A percentile compares a stretch with the other conserved stretches of the same genome.
These are phyloP conservation scores for Masnerella sp. DNA, from an alignment of 2,888 invertebrate species.

Conservation along the genomic window DNA sequence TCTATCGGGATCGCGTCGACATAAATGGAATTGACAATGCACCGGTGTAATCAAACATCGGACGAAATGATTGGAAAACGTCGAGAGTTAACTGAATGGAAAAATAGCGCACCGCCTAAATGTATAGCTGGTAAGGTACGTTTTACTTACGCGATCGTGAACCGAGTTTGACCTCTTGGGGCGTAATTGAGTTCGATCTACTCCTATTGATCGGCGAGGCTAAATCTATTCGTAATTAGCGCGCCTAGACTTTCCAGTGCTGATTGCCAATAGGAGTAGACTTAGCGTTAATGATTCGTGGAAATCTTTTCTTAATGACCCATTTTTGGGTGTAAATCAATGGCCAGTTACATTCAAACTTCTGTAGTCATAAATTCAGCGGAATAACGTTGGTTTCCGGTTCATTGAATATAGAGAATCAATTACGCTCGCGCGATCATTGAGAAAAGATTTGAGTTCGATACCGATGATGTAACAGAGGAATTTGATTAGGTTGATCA, in stretches of 20 bases:
- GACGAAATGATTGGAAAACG: no score
- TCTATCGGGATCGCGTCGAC: conserved; percentile 5
- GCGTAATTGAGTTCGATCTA: conserved; percentile 10
- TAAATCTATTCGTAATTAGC: not conserved
- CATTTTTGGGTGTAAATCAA: no score
- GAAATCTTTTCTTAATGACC: not conserved
- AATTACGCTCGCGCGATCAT: no score
- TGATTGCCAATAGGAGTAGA: not conserved
- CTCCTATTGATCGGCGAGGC: conserved; percentile 3
- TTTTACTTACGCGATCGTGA: conserved; percentile 22
- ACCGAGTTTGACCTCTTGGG: conserved; percentile 12
- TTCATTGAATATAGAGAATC: no score
- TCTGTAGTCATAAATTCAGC: no score
- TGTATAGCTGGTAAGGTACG: not conserved
- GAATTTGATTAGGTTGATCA: no score
- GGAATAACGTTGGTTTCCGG: no score
- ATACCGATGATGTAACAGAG: no score
- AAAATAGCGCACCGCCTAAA: no score
- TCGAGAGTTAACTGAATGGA: no score
- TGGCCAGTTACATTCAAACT: no score
- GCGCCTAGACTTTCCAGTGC: not conserved
- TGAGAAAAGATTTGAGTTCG: no score
- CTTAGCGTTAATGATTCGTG: not conserved
- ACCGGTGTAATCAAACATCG: conserved; percentile 15
- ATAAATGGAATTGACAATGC: conserved; percentile 9